Conservation (phyloP, 30 jellyfish, hydroid and myxozoan species). For the Rhopilema esculentum region DNA sequence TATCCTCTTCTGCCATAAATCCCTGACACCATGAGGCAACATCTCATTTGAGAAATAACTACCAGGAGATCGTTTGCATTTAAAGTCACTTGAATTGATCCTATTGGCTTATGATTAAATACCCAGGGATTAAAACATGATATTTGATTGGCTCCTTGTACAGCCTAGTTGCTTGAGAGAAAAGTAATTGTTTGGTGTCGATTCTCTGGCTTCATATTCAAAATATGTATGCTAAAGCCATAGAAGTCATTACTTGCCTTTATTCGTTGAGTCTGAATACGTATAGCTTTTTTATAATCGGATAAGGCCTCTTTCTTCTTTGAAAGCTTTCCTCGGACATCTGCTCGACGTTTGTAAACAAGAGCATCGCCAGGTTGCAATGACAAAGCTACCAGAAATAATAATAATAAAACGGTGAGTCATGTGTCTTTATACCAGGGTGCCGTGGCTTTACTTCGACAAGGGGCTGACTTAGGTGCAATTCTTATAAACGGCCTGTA, state of each 20-base stretch:
- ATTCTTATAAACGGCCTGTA: no score
- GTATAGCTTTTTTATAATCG: conserved; percentile 69
- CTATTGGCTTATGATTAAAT: no score
- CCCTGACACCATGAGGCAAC: no score
- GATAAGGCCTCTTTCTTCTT: conserved; percentile 61
- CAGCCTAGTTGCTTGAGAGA: neutral
- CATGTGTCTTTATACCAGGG: no score
- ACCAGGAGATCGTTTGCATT: no score
- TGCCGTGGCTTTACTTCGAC: no score
- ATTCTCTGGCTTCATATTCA: neutral
- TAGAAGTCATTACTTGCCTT: conserved; percentile 4
- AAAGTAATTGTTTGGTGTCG: neutral
- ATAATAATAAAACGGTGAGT: neutral
- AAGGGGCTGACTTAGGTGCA: no score
- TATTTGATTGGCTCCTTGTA: neutral
- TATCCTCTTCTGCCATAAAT: no score
- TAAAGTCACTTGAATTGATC: neutral
- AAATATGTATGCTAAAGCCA: neutral
- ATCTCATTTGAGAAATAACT: no score
- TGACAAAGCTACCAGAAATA: conserved; percentile 53
- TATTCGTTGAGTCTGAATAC: conserved; percentile 51
- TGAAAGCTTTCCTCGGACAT: conserved; percentile 80
- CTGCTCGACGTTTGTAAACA: conserved; percentile 85
- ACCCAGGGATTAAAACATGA: no score
- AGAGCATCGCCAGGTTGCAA: conserved; percentile 89